Conservation (phyloP, 2,888 invertebrate genomes). For the Augiades crinisus region DNA sequence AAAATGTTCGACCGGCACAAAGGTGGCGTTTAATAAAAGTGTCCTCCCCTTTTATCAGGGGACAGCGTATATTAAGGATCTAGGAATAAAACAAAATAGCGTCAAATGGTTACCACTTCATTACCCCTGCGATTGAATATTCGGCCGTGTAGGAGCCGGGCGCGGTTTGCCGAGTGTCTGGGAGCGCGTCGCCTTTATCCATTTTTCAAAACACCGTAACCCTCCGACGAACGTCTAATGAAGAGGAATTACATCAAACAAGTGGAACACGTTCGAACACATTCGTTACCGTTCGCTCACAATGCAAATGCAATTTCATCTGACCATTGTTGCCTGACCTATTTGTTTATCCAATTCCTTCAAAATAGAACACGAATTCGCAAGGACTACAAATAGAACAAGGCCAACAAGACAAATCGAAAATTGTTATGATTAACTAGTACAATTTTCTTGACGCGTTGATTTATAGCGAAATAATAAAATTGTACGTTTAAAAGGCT, state of each 20-base stretch:
- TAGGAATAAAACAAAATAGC: conserved; percentile 9
- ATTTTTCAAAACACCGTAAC: conserved; percentile 22
- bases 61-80: neutral
- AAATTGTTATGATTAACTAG: neutral
- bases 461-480: neutral
- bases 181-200: neutral
- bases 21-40: conserved; percentile 1
- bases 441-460: neutral
- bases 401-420: neutral
- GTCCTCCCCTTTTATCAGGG: conserved; percentile 3
- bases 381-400: conserved; percentile 1
- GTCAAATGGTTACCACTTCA: conserved; percentile 16
- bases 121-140: conserved; percentile 17
- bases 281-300: conserved; percentile 22
- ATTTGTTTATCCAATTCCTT: conserved; percentile 21
- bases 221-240: conserved; percentile 19
- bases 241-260: conserved; percentile 26
- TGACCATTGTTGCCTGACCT: conserved; percentile 21
- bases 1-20: conserved; percentile 6
- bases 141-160: neutral
- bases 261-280: conserved; percentile 20
- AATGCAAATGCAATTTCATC: conserved; percentile 24
- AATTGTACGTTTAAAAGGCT: too few species aligned
- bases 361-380: conserved; percentile 17
- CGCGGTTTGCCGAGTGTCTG: conserved; percentile 11